Evolutionary conservation across 2,113 vertebrate species (phyloP).

Genomic region (Leptocoma aspasia): DNA sequence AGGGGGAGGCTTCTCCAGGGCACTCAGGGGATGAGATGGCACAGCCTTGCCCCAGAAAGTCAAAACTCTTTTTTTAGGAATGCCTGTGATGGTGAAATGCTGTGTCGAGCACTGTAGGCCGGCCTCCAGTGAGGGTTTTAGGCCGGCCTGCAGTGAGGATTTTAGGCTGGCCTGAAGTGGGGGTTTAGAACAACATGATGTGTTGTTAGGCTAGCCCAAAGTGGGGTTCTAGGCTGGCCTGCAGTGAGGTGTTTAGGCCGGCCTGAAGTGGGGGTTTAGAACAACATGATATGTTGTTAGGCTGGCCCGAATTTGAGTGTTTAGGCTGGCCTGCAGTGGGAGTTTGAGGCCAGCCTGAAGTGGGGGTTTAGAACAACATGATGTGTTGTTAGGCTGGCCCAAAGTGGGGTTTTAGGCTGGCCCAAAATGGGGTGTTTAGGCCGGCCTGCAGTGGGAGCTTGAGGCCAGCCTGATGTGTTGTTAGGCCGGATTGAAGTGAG

Average conservation of each 20-base stretch:
- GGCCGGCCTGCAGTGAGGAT: neutral
- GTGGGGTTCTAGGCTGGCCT: neutral
- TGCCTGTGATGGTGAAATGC: no score
- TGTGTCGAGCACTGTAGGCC: accelerated
- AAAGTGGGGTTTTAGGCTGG: neutral
- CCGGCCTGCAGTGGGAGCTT: accelerated
- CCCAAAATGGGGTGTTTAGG: neutral
- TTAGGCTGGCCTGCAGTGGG: accelerated
- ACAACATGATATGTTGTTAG: no score
- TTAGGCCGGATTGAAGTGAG: neutral
- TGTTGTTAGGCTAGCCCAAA: neutral
- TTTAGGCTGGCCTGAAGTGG: neutral
- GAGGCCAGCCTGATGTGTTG: neutral
- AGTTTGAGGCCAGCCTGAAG: neutral
- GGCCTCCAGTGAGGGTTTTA: neutral
- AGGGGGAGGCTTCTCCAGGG: neutral
- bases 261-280: no score
- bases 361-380: no score
- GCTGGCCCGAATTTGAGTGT: accelerated
- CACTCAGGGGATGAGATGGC: no score
- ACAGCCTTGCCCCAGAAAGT: no score
- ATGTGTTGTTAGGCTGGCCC: neutral
- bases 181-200: no score
- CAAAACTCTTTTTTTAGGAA: neutral
- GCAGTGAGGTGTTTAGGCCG: no score